phyloP scores from a whole-genome alignment of 2,113 vertebrate genomes.

The Anser brachyrhynchus region DNA sequence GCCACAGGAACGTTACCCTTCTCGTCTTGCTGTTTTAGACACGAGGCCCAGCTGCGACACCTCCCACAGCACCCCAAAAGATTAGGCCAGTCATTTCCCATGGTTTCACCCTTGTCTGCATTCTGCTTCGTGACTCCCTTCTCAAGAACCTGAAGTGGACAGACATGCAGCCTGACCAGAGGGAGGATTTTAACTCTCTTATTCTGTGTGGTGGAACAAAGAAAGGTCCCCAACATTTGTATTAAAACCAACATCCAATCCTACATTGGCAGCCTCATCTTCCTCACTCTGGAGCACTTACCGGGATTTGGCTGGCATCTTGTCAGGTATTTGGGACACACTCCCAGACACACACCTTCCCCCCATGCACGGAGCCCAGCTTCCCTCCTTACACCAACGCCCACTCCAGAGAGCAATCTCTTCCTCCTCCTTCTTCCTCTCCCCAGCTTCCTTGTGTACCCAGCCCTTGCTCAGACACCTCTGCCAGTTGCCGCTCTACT shows the following conservation, averaged over 20 bases:
- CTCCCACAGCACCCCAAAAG: neutral
- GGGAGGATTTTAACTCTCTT: neutral
- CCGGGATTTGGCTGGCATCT: neutral
- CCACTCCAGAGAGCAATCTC: neutral
- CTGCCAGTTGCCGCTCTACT: neutral
- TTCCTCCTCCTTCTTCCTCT: neutral
- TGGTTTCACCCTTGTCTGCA: neutral
- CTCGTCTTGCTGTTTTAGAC: neutral
- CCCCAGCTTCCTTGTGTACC: constrained; percentile 6
- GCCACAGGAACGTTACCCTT: accelerated
- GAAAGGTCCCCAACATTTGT: neutral
- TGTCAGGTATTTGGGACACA: neutral
- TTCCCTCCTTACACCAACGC: neutral
- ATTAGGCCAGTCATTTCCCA: neutral
- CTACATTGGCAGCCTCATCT: neutral
- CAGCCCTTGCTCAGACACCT: neutral
- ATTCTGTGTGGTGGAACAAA: neutral
- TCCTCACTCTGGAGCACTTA: neutral
- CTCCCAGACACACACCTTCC: neutral
- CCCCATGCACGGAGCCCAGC: neutral
- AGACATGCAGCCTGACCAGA: neutral
- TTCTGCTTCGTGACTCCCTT: neutral
- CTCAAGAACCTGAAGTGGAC: neutral
- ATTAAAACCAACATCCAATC: neutral
- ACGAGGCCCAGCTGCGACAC: neutral